Evolutionary conservation across 2,888 invertebrate genomes (phyloP).

Genomic region (Drosophila leonis): DNA sequence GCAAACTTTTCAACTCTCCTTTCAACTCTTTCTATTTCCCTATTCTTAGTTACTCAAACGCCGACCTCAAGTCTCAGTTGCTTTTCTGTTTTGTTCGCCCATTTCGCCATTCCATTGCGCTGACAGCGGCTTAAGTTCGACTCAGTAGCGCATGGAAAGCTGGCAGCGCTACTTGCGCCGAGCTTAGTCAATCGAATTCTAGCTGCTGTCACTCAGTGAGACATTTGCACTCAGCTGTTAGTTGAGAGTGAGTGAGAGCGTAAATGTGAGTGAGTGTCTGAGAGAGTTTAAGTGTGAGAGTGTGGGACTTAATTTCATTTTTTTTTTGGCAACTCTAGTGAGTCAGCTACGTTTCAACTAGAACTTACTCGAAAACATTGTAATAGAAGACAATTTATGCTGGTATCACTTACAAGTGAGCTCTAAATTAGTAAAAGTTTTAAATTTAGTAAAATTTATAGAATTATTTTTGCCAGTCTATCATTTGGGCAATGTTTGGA

Average conservation of each 20-base stretch:
- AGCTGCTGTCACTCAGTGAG: constrained; percentile 1
- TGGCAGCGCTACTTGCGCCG: constrained; percentile 8
- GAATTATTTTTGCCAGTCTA: neutral
- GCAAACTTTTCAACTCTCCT: neutral
- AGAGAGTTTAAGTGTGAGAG: neutral
- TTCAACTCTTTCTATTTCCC: neutral
- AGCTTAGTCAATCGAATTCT: constrained; percentile 18
- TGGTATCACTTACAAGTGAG: neutral
- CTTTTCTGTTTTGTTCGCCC: constrained; percentile 10
- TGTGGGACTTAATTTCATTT: neutral
- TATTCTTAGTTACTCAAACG: neutral
- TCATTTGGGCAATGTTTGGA: neutral
- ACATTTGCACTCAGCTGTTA: constrained; percentile 12
- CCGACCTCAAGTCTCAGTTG: neutral
- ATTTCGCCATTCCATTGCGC: neutral
- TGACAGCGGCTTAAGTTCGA: neutral
- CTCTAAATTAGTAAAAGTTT: neutral
- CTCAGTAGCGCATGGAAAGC: neutral
- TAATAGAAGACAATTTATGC: neutral
- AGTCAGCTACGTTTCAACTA: neutral
- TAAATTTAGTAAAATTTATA: neutral
- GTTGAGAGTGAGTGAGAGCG: constrained; percentile 1
- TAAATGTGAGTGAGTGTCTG: neutral
- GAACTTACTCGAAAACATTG: constrained; percentile 1
- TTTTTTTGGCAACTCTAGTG: constrained; percentile 7